Evolutionary conservation across 2,797 vertebrate species (phyloP).

Genomic region (Euphonia xanthogaster): DNA sequence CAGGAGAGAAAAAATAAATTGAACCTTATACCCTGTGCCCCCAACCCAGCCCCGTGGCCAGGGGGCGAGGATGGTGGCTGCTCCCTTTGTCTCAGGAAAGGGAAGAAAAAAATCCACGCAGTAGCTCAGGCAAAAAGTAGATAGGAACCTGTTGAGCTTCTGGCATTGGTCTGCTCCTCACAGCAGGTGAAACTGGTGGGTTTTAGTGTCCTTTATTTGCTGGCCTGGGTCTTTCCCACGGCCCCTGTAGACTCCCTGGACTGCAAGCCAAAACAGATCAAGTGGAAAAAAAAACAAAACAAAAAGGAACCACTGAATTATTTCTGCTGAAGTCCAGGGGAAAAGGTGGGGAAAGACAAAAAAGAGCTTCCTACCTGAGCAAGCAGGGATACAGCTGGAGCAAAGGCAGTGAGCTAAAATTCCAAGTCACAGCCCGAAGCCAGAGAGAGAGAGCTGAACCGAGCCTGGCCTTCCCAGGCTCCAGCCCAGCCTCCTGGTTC

Average conservation of each 20-base stretch:
- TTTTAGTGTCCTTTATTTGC: background rate
- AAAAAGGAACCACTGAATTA: background rate
- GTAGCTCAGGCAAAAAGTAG: background rate
- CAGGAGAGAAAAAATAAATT: background rate
- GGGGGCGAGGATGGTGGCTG: background rate
- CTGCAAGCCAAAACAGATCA: background rate
- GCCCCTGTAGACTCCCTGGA: fast-evolving
- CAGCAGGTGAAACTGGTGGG: background rate
- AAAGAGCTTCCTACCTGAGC: background rate
- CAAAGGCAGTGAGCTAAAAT: fast-evolving
- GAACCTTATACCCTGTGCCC: fast-evolving
- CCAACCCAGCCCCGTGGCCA: fast-evolving
- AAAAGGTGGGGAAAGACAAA: background rate
- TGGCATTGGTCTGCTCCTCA: background rate
- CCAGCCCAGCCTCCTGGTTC: background rate
- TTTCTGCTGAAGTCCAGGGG: background rate
- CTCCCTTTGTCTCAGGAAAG: background rate
- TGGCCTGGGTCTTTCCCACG: background rate
- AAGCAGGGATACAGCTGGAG: background rate
- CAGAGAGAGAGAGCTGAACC: fast-evolving
- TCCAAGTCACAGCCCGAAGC: fast-evolving
- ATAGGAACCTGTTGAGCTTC: background rate
- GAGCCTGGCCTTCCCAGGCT: background rate
- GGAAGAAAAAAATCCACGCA: background rate
- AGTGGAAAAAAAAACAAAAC: background rate